Evolutionary conservation across 2,888 invertebrate species (phyloP).

Genomic region (Parapristionchus giblindavisi): DNA sequence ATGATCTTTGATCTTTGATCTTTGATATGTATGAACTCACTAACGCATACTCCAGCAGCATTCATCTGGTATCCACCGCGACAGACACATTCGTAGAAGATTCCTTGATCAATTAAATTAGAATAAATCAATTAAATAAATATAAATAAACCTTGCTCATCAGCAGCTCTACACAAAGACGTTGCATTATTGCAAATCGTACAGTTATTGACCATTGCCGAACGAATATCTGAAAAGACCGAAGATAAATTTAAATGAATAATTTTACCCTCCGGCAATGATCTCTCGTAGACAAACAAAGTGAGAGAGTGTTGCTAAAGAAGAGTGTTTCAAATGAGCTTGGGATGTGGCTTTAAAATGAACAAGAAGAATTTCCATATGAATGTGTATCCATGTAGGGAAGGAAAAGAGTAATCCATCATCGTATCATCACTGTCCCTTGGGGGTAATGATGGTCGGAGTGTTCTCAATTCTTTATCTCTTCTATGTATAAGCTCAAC

Average conservation of each 20-base stretch:
- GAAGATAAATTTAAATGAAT: too few species aligned
- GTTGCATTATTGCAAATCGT: constrained; percentile 20
- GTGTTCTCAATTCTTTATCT: background rate
- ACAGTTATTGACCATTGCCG: constrained; percentile 30
- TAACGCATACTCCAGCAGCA: constrained; percentile 39
- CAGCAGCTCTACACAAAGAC: constrained; percentile 14
- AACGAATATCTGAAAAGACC: constrained; percentile 9
- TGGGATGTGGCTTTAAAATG: background rate
- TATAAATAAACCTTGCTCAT: background rate
- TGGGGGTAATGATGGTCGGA: background rate
- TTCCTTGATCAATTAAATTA: constrained; percentile 4
- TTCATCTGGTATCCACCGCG: constrained; percentile 28
- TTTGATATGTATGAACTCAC: too few species aligned
- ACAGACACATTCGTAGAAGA: constrained; percentile 30
- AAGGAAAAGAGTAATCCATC: constrained; percentile 3
- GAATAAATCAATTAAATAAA: background rate
- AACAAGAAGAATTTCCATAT: background rate
- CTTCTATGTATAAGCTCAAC: background rate
- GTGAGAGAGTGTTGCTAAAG: too few species aligned
- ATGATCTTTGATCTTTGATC: too few species aligned
- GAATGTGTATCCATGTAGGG: background rate
- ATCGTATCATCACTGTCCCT: background rate
- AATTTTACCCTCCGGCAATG: too few species aligned
- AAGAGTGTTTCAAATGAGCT: background rate
- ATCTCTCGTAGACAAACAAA: too few species aligned